These are phyloP conservation scores for Anadara kagoshimensis DNA, from an alignment of 1,140 invertebrate species.

Conservation along the genomic window DNA sequence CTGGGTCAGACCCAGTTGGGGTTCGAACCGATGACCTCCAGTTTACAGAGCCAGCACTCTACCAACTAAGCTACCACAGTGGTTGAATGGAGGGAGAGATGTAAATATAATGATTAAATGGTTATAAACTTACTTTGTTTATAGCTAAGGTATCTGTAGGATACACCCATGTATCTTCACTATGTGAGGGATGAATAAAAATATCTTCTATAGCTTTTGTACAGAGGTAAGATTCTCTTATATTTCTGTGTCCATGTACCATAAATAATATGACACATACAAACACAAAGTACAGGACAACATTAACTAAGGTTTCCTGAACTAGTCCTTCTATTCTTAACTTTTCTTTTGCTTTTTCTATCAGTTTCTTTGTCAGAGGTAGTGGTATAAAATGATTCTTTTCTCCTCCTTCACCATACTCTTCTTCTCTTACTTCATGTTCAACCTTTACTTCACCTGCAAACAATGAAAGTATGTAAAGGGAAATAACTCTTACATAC, in stretches of 20 bases:
- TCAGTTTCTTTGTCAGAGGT: conserved; percentile 26
- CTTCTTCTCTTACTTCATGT: conserved; percentile 22
- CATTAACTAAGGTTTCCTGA: conserved; percentile 38
- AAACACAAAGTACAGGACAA: conserved; percentile 47
- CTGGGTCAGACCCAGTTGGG: no score
- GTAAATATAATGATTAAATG: no score
- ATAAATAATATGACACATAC: conserved; percentile 39
- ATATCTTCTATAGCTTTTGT: conserved; percentile 41
- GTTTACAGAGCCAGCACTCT: no score
- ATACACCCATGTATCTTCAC: conserved; percentile 2
- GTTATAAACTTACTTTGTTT: conserved; percentile 7
- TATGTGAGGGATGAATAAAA: conserved; percentile 39
- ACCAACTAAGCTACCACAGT: no score
- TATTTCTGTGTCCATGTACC: conserved; percentile 46
- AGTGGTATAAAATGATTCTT: conserved; percentile 1
- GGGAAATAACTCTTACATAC: background rate
- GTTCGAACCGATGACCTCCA: no score
- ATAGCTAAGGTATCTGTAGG: conserved; percentile 8
- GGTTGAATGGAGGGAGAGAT: no score
- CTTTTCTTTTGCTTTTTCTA: conserved; percentile 33
- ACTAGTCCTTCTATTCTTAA: conserved; percentile 42
- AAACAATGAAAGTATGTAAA: background rate
- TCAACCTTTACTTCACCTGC: background rate
- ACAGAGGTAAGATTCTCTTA: conserved; percentile 27
- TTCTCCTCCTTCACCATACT: conserved; percentile 2